These are phyloP conservation scores for Bothrops jararaca DNA, from an alignment of 2,113 vertebrate species.

Conservation along the genomic window DNA sequence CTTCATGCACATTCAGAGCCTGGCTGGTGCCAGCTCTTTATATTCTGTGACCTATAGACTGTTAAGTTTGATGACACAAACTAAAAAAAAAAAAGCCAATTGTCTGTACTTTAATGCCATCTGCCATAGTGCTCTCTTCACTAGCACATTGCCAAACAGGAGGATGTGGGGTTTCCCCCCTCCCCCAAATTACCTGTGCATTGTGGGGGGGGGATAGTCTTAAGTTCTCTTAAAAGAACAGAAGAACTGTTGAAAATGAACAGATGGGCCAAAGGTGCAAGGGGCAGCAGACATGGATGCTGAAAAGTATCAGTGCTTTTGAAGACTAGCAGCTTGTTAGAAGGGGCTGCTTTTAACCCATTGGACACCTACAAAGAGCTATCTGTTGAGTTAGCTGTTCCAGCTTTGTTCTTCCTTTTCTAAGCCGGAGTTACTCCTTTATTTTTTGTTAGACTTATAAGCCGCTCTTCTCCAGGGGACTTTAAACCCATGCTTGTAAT, in stretches of 20 bases:
- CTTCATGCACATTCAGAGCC: constrained; percentile 34
- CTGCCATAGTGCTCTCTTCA: constrained; percentile 33
- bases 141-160: constrained; percentile 1
- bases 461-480: too few relatives aligned
- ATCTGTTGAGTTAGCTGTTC: background rate
- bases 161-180: background rate
- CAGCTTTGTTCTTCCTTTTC: background rate
- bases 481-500: background rate
- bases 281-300: background rate
- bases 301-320: background rate
- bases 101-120: background rate
- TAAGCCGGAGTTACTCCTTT: background rate
- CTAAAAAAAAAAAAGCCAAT: constrained; percentile 30
- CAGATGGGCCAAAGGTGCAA: background rate
- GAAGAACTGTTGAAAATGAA: background rate
- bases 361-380: background rate
- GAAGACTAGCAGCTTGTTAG: background rate
- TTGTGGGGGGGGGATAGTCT: background rate
- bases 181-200: background rate
- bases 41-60: constrained; percentile 42
- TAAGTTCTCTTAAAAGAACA: background rate
- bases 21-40: constrained; percentile 13
- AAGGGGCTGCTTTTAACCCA: background rate
- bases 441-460: too few relatives aligned
- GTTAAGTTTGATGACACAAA: constrained; percentile 31